These are phyloP conservation scores for Cataglyphis cursor DNA, from an alignment of 2,888 invertebrate species.

Conservation along the genomic window DNA sequence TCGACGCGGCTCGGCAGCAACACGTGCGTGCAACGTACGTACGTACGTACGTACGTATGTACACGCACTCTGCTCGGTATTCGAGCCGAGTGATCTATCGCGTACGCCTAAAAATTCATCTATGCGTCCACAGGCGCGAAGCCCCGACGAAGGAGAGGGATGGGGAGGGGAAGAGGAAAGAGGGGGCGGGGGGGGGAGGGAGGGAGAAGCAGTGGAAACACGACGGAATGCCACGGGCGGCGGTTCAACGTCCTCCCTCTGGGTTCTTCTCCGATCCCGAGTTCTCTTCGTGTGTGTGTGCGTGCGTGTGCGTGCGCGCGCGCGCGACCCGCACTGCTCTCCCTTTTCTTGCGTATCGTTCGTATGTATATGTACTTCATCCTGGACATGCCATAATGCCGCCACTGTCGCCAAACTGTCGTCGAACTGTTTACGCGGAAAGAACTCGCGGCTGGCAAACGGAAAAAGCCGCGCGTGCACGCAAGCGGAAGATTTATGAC, in stretches of 20 bases:
- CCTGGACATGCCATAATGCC: conserved; percentile 71
- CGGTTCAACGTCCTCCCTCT: conserved; percentile 80
- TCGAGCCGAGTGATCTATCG: conserved; percentile 73
- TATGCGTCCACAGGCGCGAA: conserved; percentile 63
- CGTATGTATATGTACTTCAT: conserved; percentile 10
- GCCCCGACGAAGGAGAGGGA: background rate
- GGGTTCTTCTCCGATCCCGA: conserved; percentile 58
- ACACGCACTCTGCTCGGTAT: conserved; percentile 74
- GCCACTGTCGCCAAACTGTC: conserved; percentile 72
- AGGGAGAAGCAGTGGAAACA: conserved; percentile 53
- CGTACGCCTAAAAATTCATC: conserved; percentile 79
- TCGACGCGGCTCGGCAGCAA: conserved; percentile 62
- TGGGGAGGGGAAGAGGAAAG: conserved; percentile 5
- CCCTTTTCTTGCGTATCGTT: conserved; percentile 41
- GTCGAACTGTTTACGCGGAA: conserved; percentile 56
- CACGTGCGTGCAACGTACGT: conserved; percentile 30
- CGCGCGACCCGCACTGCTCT: conserved; percentile 50
- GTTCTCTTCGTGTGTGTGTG: conserved; percentile 41
- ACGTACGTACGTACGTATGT: conserved; percentile 38
- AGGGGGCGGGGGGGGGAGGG: conserved; percentile 35
- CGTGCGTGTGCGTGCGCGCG: no score
- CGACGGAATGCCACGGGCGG: conserved; percentile 78
- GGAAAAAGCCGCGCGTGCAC: conserved; percentile 60
- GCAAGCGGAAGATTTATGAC: conserved; percentile 63
- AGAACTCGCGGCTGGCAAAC: conserved; percentile 41